Evolutionary conservation across 2,888 invertebrate species (phyloP), one percentile per base, ranked within the genome.

Genomic region (Hoplodrina blanda): DNA sequence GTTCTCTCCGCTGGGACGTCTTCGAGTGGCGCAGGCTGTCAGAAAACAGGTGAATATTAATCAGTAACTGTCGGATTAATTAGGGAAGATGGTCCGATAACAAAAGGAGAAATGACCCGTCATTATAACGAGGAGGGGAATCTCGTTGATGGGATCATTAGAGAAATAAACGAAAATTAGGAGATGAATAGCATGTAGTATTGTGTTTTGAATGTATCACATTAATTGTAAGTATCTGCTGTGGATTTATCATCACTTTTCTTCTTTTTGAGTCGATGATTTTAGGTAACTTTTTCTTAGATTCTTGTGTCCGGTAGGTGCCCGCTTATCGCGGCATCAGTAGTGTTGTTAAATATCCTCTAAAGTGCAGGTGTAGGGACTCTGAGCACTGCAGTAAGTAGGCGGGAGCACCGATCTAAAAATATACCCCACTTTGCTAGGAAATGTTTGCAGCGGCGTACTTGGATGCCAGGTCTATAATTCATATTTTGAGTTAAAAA

Each of bases 1-100:
- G 96, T 96, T 96, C 72, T 96, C 96, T 0, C 96, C 96, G 0
- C 87, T 96, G 65, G 96, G 96, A 0, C 92, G 96, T 30, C 91
- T 96, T 46, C 88, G 96, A 72, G 96, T 96, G 20, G 96, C 96
- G 1, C 96, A 96, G 81, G 96, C 96, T n/a, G 96, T 96, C 30
- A 91, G 96, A 59, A 96, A 96, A 89, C 96, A 96, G 94, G 96
- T 96, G 83, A 81, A 61, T 76, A 67, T 69, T 78, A 68, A 78
- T 73, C 65, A 56, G 50, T 68, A 68, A 56, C 54, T 55, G 15
- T 61, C 41, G 19, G 46, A 80, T 73, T 80, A 61, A 76, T 72
- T 68, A 61, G 15, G 20, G 10, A 30, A 46, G 55, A 56, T 61
- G 15, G 8, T 53, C 19, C 52, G 25, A 25, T 56, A 56, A 59